Evolutionary conservation across 2,113 vertebrate species (phyloP).

Genomic region (Lepus americanus): DNA sequence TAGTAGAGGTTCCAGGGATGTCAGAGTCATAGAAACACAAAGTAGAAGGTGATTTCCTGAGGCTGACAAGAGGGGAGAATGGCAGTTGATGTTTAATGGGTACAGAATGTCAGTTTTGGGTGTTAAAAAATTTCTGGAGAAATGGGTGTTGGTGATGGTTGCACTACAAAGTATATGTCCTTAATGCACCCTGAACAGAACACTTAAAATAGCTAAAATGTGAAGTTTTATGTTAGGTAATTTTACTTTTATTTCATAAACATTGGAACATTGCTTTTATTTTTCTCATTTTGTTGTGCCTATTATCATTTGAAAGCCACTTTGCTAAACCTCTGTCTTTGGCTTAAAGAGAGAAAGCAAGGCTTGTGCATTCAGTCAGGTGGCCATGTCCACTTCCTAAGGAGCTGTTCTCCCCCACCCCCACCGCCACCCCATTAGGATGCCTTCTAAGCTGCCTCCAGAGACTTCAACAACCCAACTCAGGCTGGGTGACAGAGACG

Average conservation of each 20-base stretch:
- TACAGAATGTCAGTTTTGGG: not conserved
- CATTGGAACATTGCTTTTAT: not conserved
- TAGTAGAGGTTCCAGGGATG: not conserved
- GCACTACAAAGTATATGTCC: not conserved
- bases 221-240: not conserved
- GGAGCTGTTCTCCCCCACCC: not conserved
- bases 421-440: not conserved
- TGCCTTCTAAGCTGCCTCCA: constrained; percentile 34
- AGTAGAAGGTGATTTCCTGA: not conserved
- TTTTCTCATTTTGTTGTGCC: constrained; percentile 17
- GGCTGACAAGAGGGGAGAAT: not conserved
- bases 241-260: not conserved
- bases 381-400: not conserved
- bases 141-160: not conserved
- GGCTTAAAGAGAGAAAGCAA: not conserved
- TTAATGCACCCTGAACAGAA: not conserved
- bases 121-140: not conserved
- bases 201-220: not conserved
- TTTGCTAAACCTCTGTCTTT: accelerated
- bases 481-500: constrained; percentile 68
- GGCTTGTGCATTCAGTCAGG: not conserved
- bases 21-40: not conserved
- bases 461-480: constrained; percentile 43
- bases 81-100: not conserved
- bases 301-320: constrained; percentile 1